Percentiles rank a stretch among this genome's conserved stretches.
Evolutionary conservation across 1,140 invertebrate genomes (phyloP).

Genomic region (Epicauta chinensis): DNA sequence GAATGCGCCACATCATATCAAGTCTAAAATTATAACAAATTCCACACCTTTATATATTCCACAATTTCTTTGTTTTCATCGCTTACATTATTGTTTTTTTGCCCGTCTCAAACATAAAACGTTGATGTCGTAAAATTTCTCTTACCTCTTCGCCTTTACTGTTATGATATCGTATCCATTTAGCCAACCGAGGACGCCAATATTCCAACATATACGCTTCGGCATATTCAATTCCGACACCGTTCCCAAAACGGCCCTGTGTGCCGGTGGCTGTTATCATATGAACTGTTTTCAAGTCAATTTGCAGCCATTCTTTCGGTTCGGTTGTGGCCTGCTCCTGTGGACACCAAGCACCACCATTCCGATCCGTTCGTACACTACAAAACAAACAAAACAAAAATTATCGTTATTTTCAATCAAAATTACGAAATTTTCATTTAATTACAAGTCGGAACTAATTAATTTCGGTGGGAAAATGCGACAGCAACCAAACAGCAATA

Average conservation of each 20-base stretch:
- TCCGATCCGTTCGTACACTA: constrained; percentile 70
- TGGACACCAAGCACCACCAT: constrained; percentile 83
- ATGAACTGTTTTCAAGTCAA: constrained; percentile 65
- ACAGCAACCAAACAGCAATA: too few species aligned
- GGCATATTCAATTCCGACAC: constrained; percentile 72
- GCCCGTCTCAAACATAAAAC: neutral
- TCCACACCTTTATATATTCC: too few species aligned
- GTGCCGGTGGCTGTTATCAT: constrained; percentile 76
- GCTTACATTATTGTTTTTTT: too few species aligned
- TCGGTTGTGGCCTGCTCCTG: constrained; percentile 63
- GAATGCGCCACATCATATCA: too few species aligned
- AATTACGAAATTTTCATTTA: neutral
- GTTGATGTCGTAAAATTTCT: constrained; percentile 1
- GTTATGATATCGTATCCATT: constrained; percentile 69
- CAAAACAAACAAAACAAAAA: constrained; percentile 35
- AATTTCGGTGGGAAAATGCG: neutral
- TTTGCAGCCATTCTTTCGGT: constrained; percentile 71
- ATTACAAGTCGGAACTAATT: neutral
- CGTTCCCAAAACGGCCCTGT: constrained; percentile 82
- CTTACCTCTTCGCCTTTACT: constrained; percentile 62
- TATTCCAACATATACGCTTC: constrained; percentile 76
- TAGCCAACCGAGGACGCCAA: constrained; percentile 60
- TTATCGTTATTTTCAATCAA: too few species aligned
- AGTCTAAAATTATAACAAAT: too few species aligned
- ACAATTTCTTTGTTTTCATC: neutral